Evolutionary conservation across 2,888 invertebrate genomes (phyloP).

Genomic region (Cristatella mucedo): DNA sequence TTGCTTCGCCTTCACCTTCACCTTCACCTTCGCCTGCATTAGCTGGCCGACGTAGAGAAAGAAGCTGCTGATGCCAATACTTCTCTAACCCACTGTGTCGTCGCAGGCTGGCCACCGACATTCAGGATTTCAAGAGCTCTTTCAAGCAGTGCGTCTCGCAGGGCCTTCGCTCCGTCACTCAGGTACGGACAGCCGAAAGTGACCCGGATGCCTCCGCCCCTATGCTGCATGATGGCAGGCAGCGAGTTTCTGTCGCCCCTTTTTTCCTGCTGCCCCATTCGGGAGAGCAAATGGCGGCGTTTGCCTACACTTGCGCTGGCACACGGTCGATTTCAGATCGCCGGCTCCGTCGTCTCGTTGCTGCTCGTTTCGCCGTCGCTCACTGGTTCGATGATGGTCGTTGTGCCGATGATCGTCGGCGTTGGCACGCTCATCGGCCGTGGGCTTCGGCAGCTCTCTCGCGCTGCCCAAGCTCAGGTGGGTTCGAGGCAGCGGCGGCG

Average conservation of each 20-base stretch:
- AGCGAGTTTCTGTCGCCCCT: too few relatives aligned
- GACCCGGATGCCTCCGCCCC: conserved; percentile 1
- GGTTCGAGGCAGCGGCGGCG: neutral
- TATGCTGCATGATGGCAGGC: too few relatives aligned
- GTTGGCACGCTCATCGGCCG: conserved; percentile 70
- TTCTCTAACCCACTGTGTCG: too few relatives aligned
- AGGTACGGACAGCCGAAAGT: conserved; percentile 44
- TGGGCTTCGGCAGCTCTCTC: conserved; percentile 57
- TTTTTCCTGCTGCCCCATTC: too few relatives aligned
- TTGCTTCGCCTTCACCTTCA: too few relatives aligned
- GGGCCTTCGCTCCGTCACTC: conserved; percentile 68
- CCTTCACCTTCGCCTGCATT: too few relatives aligned
- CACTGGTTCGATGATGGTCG: conserved; percentile 64
- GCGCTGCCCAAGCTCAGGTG: conserved; percentile 67
- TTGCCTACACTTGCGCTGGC: neutral
- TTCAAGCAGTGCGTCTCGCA: conserved; percentile 85
- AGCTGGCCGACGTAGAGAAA: too few relatives aligned
- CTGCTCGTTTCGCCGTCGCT: conserved; percentile 75
- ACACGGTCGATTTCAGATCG: conserved; percentile 29
- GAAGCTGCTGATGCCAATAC: too few relatives aligned
- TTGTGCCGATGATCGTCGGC: conserved; percentile 66
- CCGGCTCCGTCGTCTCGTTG: conserved; percentile 61
- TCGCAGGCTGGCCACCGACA: conserved; percentile 67
- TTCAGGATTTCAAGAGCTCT: conserved; percentile 90
- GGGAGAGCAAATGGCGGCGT: neutral